Base-by-base conservation (phyloP, 2,888 invertebrate species). In the Spodoptera littoralis region DNA sequence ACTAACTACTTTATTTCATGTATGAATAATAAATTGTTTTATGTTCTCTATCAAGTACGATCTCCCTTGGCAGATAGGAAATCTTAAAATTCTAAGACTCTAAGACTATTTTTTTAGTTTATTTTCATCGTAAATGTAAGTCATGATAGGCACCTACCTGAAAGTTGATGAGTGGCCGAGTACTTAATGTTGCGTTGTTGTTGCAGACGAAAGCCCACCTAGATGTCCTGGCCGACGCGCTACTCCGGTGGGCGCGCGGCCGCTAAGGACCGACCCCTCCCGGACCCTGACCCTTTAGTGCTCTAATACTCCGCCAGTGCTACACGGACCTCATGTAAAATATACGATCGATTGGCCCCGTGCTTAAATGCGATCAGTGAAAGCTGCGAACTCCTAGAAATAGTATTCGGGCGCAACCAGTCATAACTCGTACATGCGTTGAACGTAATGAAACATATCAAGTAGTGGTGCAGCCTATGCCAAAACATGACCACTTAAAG, bases 121-220 rank as follows among this genome's bases (percentile, higher is more conserved):
- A 36, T 8, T 36, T 36, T 4, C 36, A 36, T 36, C 2, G 8
- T 8, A 36, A 9, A 6, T 9, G 2, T 6, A 8, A 36, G 36
- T 36, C 36, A 36, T 36, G 36, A 36, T 36, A 36, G 4, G 36
- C 27, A 27, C 27, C 27, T 27, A 27, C 27, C 5, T 27, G 27
- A 4, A 27, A 36, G 36, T 36, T 36, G 36, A 8, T 2, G 13
- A 36, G 3, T 43, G 46, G 18, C 11, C 4, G 22, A 49, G 41
- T 41, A 36, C 45, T 55, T 60, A 54, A 45, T 51, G 60, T 36
- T 5, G 9, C 2, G 13, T 62, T 52, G 75, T 55, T 81, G 36
- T 96, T 96, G 57, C 97, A 98, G 98, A 98, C 98, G 86, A 98
- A 98, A 93, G 98, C 98, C 88, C 98, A 98, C 92, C 95, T 98